These are phyloP conservation scores for Gopherus flavomarginatus DNA, from an alignment of 2,113 vertebrate genomes.

Conservation along the genomic window DNA sequence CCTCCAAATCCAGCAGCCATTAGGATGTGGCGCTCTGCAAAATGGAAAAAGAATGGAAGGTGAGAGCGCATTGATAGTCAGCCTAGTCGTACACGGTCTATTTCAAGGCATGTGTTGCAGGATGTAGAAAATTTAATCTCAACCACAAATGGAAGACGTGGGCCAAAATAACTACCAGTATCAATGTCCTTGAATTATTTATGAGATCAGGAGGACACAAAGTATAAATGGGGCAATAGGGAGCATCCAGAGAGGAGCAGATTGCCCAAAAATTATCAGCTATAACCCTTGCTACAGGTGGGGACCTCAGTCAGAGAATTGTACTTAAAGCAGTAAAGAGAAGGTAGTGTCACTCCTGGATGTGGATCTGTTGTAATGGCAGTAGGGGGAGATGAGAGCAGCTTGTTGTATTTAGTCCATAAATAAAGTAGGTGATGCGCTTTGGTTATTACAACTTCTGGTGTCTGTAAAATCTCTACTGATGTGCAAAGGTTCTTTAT, in stretches of 20 bases:
- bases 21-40: neutral
- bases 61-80: neutral
- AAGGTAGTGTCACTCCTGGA: neutral
- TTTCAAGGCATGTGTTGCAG: neutral
- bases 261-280: neutral
- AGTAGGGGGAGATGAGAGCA: neutral
- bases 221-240: neutral
- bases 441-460: conserved; percentile 15
- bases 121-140: neutral
- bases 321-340: neutral
- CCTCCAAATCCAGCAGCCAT: neutral
- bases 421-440: conserved; percentile 25
- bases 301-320: conserved; percentile 13
- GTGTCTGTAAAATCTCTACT: conserved; percentile 26
- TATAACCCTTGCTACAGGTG: neutral
- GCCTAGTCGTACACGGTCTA: neutral
- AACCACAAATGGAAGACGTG: neutral
- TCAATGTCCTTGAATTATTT: neutral
- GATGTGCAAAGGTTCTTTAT: conserved; percentile 9
- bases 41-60: neutral
- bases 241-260: neutral
- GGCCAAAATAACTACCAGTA: neutral
- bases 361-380: neutral
- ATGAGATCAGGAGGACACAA: neutral
- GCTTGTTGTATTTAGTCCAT: neutral